These are phyloP conservation scores for Athrips mouffetella DNA, from an alignment of 2,888 invertebrate genomes.

Conservation along the genomic window DNA sequence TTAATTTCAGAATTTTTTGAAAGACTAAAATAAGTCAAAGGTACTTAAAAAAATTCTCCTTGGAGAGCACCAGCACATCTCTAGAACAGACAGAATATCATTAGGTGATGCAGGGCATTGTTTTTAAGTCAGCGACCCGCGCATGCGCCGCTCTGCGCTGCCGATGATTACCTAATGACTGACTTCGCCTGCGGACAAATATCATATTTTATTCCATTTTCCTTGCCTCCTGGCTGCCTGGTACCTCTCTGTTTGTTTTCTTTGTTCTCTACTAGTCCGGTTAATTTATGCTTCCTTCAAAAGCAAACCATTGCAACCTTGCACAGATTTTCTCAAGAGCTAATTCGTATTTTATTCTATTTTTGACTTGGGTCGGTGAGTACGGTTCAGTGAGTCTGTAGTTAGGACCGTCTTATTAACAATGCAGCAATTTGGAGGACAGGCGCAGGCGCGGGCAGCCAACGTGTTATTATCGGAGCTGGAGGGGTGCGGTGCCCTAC, in stretches of 20 bases:
- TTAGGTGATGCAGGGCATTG: slow-evolving; percentile 29
- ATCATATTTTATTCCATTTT: slow-evolving; percentile 11
- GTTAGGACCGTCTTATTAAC: slow-evolving; percentile 7
- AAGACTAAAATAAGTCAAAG: too few species aligned
- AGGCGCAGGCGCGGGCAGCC: slow-evolving; percentile 21
- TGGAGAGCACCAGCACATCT: too few species aligned
- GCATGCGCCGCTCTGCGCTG: slow-evolving; percentile 17
- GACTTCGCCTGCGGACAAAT: slow-evolving; percentile 19
- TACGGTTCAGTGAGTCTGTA: background rate
- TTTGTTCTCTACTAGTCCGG: background rate
- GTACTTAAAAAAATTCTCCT: too few species aligned
- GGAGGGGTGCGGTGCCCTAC: slow-evolving; percentile 13
- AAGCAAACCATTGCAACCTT: background rate
- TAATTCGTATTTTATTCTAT: too few species aligned
- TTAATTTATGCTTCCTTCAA: background rate
- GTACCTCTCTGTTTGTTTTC: slow-evolving; percentile 1
- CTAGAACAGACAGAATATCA: too few species aligned
- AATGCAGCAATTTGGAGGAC: slow-evolving; percentile 36
- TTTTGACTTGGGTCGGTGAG: background rate
- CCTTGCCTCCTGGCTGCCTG: background rate
- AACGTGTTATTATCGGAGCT: slow-evolving; percentile 39
- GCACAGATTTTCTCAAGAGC: too few species aligned
- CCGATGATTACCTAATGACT: slow-evolving; percentile 35
- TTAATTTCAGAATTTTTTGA: too few species aligned
- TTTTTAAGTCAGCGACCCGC: slow-evolving; percentile 32